Conservation (phyloP, 2,797 vertebrate species). For the Sebastes flavidus region DNA sequence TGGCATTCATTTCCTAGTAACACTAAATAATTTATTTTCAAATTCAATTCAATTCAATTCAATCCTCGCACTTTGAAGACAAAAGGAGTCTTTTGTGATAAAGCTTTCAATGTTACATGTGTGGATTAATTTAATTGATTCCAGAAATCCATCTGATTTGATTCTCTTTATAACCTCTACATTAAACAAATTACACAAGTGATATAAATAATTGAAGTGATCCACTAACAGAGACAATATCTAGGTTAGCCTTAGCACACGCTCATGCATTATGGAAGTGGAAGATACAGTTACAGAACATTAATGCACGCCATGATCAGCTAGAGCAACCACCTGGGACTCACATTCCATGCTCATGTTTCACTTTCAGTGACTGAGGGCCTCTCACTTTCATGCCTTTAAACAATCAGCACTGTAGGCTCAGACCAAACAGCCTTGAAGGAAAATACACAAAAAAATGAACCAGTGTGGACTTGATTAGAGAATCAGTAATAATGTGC, state of each 20-base stretch:
- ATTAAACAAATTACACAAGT: conserved; percentile 25
- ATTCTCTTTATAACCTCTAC: conserved; percentile 3
- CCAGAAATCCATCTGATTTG: neutral
- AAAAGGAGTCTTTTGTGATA: neutral
- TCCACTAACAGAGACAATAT: conserved; percentile 41
- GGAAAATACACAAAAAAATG: conserved; percentile 5
- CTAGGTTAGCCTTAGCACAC: conserved; percentile 46
- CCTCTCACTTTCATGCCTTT: conserved; percentile 71
- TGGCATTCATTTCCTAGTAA: conserved; percentile 10
- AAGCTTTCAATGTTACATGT: neutral
- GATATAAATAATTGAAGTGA: conserved; percentile 53
- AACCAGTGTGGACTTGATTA: neutral
- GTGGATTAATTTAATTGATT: neutral
- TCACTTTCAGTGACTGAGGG: conserved; percentile 77
- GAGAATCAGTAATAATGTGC: conserved; percentile 44
- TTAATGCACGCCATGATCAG: conserved; percentile 61
- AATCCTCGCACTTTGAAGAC: neutral
- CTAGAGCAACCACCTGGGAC: conserved; percentile 45
- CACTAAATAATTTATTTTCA: neutral
- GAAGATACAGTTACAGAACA: conserved; percentile 69
- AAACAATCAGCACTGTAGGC: conserved; percentile 31
- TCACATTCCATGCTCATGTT: conserved; percentile 79
- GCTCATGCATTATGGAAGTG: conserved; percentile 74
- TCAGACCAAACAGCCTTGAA: conserved; percentile 18
- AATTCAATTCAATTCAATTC: neutral